A percentile compares a stretch with the other conserved stretches of the same genome.
These are phyloP conservation scores for Papilio polytes DNA, from an alignment of 1,140 invertebrate species.

Conservation along the genomic window DNA sequence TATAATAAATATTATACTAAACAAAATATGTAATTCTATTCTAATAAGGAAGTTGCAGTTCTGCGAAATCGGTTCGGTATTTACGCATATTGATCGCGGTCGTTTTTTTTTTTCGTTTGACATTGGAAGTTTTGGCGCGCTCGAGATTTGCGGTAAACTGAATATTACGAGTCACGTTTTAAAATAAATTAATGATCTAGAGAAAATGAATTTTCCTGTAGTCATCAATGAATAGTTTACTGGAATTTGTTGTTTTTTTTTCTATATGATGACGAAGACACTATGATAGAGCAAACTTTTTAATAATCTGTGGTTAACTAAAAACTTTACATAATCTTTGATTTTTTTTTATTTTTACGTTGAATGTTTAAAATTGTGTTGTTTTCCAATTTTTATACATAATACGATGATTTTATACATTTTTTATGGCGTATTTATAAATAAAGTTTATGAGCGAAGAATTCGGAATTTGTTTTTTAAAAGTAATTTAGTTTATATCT, in stretches of 20 bases:
- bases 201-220: slow-evolving; percentile 17
- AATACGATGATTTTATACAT: too few relatives aligned
- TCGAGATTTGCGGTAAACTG: slow-evolving; percentile 21
- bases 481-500: too few relatives aligned
- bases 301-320: background rate
- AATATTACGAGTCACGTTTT: slow-evolving; percentile 23
- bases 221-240: background rate
- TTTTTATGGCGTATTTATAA: too few relatives aligned
- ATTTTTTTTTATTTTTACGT: too few relatives aligned
- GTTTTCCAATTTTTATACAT: too few relatives aligned
- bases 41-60: slow-evolving; percentile 39
- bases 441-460: too few relatives aligned
- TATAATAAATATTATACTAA: too few relatives aligned
- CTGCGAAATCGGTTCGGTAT: slow-evolving; percentile 30
- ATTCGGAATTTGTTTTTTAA: too few relatives aligned
- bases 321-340: background rate
- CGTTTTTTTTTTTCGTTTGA: slow-evolving; percentile 36
- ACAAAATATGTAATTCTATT: slow-evolving; percentile 28
- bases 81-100: slow-evolving; percentile 11
- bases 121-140: slow-evolving; percentile 23
- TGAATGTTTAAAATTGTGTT: too few relatives aligned
- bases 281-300: background rate
- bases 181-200: slow-evolving; percentile 26
- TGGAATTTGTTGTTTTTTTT: background rate
- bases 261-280: background rate